Evolutionary conservation across 2,113 vertebrate species (phyloP).

Genomic region (Oncorhynchus kisutch): DNA sequence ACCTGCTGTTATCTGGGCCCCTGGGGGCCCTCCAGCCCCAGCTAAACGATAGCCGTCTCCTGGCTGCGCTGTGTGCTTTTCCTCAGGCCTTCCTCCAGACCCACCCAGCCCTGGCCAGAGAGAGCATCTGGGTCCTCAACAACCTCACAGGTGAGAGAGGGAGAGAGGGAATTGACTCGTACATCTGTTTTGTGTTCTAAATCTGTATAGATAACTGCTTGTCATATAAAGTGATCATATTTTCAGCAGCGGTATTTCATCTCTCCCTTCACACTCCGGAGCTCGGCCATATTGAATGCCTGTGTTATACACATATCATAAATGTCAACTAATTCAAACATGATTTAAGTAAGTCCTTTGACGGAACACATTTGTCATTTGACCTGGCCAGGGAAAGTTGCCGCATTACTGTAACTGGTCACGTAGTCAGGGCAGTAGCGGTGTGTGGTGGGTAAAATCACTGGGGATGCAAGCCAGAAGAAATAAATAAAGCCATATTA

Average conservation of each 20-base stretch:
- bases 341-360: neutral
- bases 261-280: neutral
- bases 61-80: constrained; percentile 80
- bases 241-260: neutral
- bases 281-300: neutral
- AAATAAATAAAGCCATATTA: too few species aligned
- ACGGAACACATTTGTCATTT: too few species aligned
- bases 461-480: too few species aligned
- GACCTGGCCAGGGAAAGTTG: too few species aligned
- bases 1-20: constrained; percentile 75
- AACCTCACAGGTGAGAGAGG: constrained; percentile 86
- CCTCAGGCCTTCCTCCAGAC: constrained; percentile 75
- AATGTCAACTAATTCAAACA: neutral
- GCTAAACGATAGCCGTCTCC: constrained; percentile 69
- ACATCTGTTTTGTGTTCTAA: too few species aligned
- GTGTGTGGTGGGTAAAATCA: too few species aligned
- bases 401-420: too few species aligned
- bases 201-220: too few species aligned
- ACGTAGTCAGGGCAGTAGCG: too few species aligned
- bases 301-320: neutral
- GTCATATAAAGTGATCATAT: neutral
- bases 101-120: constrained; percentile 78
- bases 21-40: constrained; percentile 36
- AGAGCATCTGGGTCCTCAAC: constrained; percentile 90
- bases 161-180: too few species aligned